These are phyloP conservation scores for Galerucella nymphaeae DNA, from an alignment of 2,888 invertebrate genomes.

Conservation along the genomic window DNA sequence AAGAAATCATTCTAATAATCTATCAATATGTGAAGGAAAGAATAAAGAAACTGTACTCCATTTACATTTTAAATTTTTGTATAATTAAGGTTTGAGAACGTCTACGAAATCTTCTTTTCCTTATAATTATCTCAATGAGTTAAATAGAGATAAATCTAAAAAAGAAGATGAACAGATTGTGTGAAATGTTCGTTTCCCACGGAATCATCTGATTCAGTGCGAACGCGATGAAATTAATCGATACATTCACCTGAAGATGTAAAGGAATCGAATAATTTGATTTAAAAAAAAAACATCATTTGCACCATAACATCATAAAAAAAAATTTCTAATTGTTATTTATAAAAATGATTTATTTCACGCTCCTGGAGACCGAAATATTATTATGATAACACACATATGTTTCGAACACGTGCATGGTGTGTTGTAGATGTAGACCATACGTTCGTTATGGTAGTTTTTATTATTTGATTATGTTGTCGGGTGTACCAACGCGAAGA, in stretches of 20 bases:
- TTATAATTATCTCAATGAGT: constrained; percentile 13
- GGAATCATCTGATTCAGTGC: constrained; percentile 46
- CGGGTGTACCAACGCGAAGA: constrained; percentile 12
- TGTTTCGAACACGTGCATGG: constrained; percentile 1
- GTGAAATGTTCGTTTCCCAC: constrained; percentile 38
- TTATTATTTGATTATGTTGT: constrained; percentile 11
- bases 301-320: constrained; percentile 15
- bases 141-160: constrained; percentile 6
- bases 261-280: constrained; percentile 20
- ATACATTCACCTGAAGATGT: constrained; percentile 31
- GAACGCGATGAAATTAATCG: constrained; percentile 40
- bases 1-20: too few species aligned
- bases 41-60: too few species aligned
- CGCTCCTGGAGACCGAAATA: constrained; percentile 8
- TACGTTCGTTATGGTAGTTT: neutral
- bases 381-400: constrained; percentile 14
- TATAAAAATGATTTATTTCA: neutral
- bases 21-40: neutral
- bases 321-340: neutral
- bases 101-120: constrained; percentile 5
- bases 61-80: neutral
- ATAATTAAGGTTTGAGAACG: neutral
- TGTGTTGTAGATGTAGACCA: neutral
- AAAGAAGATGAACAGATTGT: constrained; percentile 40
- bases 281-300: constrained; percentile 4